Conservation (phyloP, 2,797 vertebrate species). For the Acropternis orthonyx region DNA sequence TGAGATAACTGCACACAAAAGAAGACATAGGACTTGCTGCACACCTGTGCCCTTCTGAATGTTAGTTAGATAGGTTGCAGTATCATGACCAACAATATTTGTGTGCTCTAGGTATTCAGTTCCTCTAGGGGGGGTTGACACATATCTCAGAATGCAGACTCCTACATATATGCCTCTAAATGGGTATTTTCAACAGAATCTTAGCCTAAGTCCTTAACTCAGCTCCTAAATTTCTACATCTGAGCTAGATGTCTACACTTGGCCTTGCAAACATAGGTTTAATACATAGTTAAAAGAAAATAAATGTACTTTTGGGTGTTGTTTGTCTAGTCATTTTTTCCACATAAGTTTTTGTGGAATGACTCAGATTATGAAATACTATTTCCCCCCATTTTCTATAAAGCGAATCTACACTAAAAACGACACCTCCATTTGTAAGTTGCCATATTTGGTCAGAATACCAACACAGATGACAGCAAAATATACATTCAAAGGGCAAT, state of each 20-base stretch:
- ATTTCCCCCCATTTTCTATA: background rate
- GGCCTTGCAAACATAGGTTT: background rate
- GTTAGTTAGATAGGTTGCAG: background rate
- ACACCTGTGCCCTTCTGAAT: background rate
- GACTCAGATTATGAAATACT: background rate
- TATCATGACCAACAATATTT: background rate
- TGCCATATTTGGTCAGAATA: background rate
- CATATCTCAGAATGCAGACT: fast-evolving
- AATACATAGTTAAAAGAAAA: background rate
- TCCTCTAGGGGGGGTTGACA: background rate
- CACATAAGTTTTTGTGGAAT: background rate
- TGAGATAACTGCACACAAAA: background rate
- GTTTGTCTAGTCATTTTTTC: background rate
- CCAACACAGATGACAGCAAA: background rate
- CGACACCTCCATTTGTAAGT: background rate
- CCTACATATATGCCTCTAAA: background rate
- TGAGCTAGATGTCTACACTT: background rate
- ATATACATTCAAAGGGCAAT: background rate
- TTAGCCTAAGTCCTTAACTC: background rate
- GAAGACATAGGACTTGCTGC: background rate
- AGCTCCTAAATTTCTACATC: background rate
- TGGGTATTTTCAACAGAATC: background rate
- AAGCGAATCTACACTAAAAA: background rate
- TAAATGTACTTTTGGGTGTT: background rate
- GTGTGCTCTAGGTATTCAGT: background rate